Conservation (phyloP, 1,140 invertebrate genomes). For the Saccostrea cuccullata region DNA sequence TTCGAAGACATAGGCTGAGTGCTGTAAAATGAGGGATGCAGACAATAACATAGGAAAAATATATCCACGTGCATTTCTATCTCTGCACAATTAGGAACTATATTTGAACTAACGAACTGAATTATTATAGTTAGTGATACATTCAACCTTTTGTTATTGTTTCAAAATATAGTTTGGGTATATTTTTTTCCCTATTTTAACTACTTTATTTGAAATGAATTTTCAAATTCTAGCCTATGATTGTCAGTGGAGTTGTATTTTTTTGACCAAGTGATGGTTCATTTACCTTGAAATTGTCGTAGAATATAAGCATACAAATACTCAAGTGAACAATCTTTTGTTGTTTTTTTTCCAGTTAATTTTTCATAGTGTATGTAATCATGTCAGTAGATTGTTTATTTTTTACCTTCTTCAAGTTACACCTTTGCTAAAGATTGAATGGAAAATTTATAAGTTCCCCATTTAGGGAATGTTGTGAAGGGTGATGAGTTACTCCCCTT, state of each 20-base stretch:
- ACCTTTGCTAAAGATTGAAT: background rate
- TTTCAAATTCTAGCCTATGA: background rate
- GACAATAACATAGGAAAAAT: background rate
- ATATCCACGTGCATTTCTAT: background rate
- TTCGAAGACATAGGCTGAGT: conserved; percentile 15
- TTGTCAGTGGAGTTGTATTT: background rate
- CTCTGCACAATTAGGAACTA: too few species aligned
- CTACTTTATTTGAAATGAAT: too few species aligned
- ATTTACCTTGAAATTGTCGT: conserved; percentile 17
- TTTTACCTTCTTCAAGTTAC: background rate
- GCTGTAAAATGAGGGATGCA: background rate
- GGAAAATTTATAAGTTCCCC: background rate
- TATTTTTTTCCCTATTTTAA: too few species aligned
- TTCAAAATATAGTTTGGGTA: too few species aligned
- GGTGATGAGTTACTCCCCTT: background rate
- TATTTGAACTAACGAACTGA: too few species aligned
- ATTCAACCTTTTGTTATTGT: too few species aligned
- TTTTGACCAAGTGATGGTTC: conserved; percentile 13
- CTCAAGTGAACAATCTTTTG: background rate
- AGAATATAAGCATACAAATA: background rate
- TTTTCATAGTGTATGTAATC: background rate
- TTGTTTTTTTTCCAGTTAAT: background rate
- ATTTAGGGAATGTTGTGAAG: background rate
- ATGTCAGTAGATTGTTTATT: background rate
- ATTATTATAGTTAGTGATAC: too few species aligned